Evolutionary conservation across 2,797 vertebrate genomes (phyloP).

Genomic region (Carcharodon carcharias): DNA sequence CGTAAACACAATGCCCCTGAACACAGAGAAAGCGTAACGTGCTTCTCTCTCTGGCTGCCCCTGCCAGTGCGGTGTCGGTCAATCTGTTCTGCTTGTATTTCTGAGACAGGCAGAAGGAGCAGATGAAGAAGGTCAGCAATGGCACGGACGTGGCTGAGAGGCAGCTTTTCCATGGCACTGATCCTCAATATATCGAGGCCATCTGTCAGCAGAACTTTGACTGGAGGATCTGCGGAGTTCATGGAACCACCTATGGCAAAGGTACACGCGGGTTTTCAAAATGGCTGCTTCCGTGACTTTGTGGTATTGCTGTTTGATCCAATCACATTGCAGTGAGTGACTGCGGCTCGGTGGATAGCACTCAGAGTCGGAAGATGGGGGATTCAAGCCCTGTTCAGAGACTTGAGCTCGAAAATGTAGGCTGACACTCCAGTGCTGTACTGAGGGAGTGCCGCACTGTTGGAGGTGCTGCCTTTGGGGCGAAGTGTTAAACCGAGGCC

Average conservation of each 20-base stretch:
- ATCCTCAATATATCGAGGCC: constrained; percentile 53
- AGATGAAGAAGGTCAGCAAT: constrained; percentile 68
- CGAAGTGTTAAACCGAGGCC: background rate
- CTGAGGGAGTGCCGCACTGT: background rate
- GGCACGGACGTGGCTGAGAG: constrained; percentile 57
- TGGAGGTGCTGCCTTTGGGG: background rate
- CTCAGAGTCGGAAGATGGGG: background rate
- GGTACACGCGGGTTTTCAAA: constrained; percentile 53
- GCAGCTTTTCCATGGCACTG: constrained; percentile 80
- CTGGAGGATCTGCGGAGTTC: constrained; percentile 79
- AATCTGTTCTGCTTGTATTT: background rate
- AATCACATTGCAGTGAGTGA: background rate
- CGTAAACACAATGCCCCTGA: background rate
- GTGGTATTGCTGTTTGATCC: background rate
- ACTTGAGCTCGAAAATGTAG: background rate
- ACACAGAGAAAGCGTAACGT: background rate
- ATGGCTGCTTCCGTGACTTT: background rate
- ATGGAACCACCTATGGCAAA: constrained; percentile 77
- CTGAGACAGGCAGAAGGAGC: constrained; percentile 71
- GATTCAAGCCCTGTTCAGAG: background rate
- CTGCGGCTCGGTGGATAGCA: background rate
- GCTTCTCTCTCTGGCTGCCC: background rate
- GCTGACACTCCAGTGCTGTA: background rate
- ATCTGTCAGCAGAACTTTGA: constrained; percentile 85
- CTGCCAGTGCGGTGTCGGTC: background rate